These are phyloP conservation scores for Engraulis encrasicolus DNA, from an alignment of 2,113 vertebrate genomes.

Conservation along the genomic window DNA sequence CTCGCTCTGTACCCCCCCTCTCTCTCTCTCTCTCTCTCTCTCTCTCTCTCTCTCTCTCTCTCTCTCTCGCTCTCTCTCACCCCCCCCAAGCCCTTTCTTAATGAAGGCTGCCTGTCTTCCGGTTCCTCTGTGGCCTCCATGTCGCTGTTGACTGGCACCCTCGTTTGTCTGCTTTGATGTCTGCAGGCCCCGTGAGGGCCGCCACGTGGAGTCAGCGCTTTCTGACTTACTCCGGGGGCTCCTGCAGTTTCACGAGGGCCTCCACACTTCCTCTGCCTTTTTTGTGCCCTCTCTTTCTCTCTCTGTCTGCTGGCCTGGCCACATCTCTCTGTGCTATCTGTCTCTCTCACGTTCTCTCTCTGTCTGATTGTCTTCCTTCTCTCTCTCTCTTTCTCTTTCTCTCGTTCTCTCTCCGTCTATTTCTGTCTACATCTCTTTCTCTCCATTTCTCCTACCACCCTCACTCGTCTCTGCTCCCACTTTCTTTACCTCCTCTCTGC, in stretches of 20 bases:
- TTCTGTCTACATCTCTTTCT: too few species aligned
- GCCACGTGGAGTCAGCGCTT: conserved; percentile 9
- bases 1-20: background rate
- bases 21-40: conserved; percentile 13
- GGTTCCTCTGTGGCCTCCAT: background rate
- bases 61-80: conserved; percentile 26
- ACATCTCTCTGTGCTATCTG: too few species aligned
- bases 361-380: too few species aligned
- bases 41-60: background rate
- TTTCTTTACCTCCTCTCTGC: too few species aligned
- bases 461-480: too few species aligned
- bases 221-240: conserved; percentile 36
- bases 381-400: too few species aligned
- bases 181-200: background rate
- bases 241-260: background rate
- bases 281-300: conserved; percentile 12
- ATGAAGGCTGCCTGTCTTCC: conserved; percentile 35
- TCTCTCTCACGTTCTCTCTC: too few species aligned
- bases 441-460: too few species aligned
- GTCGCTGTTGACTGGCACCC: background rate
- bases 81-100: background rate
- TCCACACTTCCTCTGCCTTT: conserved; percentile 37
- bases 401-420: too few species aligned
- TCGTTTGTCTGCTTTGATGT: conserved; percentile 33
- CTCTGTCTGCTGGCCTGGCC: too few species aligned